phyloP scores from a whole-genome alignment of 2,797 vertebrate genomes.

The Chromis chromis region DNA sequence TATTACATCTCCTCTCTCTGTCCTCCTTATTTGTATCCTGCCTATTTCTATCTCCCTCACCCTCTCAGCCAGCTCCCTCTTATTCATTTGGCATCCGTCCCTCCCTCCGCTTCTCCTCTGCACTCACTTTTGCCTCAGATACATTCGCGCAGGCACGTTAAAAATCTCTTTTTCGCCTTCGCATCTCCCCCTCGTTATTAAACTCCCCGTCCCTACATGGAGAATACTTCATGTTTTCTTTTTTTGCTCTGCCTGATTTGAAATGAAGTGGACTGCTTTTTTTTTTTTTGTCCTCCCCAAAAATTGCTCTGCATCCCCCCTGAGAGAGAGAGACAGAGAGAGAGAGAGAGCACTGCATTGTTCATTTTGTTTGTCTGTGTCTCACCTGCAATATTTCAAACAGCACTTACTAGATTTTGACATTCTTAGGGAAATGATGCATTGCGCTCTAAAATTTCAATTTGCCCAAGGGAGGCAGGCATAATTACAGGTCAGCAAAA shows the following conservation, averaged over 20 bases:
- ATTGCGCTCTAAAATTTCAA: constrained; percentile 60
- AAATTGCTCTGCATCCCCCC: constrained; percentile 39
- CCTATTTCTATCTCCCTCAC: constrained; percentile 68
- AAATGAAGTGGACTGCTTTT: constrained; percentile 23
- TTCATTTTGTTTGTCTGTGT: constrained; percentile 49
- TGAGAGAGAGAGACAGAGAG: no score
- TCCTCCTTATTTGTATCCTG: constrained; percentile 65
- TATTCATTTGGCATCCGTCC: constrained; percentile 68
- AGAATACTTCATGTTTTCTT: neutral
- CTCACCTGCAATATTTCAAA: constrained; percentile 67
- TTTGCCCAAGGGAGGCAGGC: constrained; percentile 46
- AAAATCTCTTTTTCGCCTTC: constrained; percentile 46
- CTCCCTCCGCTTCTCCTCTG: constrained; percentile 59
- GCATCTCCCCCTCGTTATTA: constrained; percentile 48
- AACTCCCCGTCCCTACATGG: constrained; percentile 37
- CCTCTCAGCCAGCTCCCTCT: constrained; percentile 50
- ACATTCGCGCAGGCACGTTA: constrained; percentile 59
- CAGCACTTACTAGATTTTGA: constrained; percentile 36
- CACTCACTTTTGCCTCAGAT: constrained; percentile 45
- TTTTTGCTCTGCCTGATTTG: constrained; percentile 4
- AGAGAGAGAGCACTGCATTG: constrained; percentile 26
- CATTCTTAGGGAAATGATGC: constrained; percentile 57
- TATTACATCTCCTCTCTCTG: constrained; percentile 62
- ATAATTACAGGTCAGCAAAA: constrained; percentile 68
- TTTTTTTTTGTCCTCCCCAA: neutral